Conservation (phyloP, 1,140 invertebrate genomes). For the Drosophila lini region DNA sequence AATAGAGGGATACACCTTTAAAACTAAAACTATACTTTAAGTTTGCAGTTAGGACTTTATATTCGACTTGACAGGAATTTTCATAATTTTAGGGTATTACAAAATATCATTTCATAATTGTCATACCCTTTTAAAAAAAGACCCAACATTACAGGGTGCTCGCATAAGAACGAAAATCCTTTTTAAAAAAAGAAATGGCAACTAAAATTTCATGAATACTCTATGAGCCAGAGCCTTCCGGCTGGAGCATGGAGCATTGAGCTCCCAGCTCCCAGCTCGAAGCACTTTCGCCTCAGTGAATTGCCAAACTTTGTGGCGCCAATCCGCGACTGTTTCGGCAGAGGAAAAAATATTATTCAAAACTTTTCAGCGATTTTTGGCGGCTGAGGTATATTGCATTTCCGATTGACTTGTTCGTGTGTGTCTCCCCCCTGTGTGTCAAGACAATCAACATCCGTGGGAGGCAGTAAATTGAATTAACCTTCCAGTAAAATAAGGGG, state of each 20-base stretch:
- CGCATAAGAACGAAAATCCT: background rate
- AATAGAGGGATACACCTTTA: too few species aligned
- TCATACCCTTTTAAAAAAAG: too few species aligned
- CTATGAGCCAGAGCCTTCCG: conserved; percentile 24
- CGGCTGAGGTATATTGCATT: conserved; percentile 52
- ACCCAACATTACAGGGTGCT: conserved; percentile 6
- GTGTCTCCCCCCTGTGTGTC: background rate
- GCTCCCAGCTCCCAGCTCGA: background rate
- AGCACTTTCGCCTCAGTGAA: conserved; percentile 26
- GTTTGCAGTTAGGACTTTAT: background rate
- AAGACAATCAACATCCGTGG: conserved; percentile 15
- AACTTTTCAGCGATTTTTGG: conserved; percentile 35
- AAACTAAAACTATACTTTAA: too few species aligned
- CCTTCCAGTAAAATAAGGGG: conserved; percentile 3
- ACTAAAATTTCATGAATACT: conserved; percentile 56
- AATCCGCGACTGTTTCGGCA: conserved; percentile 9
- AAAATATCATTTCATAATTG: background rate
- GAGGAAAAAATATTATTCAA: conserved; percentile 49
- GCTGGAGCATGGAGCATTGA: conserved; percentile 4
- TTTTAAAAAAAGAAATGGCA: conserved; percentile 27
- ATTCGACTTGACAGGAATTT: background rate
- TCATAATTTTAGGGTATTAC: rapidly evolving
- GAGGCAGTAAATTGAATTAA: conserved; percentile 71
- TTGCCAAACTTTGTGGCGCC: conserved; percentile 57
- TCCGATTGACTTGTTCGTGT: conserved; percentile 21